Evolutionary conservation across 2,113 vertebrate genomes (phyloP).

Genomic region (Crotalus helleri): DNA sequence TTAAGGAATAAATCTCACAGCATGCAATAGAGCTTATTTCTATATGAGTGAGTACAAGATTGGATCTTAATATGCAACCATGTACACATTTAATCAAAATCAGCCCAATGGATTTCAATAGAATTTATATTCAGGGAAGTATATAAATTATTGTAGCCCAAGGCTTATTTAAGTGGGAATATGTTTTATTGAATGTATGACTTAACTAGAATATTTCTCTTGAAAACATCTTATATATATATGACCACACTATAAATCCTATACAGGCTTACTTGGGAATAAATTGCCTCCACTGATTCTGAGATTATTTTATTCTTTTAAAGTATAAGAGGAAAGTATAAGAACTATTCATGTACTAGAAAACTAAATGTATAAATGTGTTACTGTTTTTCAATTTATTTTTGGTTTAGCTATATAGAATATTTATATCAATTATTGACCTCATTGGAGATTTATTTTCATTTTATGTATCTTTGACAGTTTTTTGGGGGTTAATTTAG

Average conservation of each 20-base stretch:
- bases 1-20: not conserved
- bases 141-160: not conserved
- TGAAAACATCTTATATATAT: not conserved
- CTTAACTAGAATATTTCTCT: not conserved
- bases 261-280: not conserved
- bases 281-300: not conserved
- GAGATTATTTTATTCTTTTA: constrained; percentile 7
- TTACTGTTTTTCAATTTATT: constrained; percentile 8
- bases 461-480: not conserved
- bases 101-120: not conserved
- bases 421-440: not conserved
- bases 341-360: constrained; percentile 19
- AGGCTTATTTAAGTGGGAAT: not conserved
- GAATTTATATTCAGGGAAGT: not conserved
- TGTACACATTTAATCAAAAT: not conserved
- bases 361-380: constrained; percentile 31
- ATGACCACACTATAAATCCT: not conserved
- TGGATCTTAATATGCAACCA: not conserved
- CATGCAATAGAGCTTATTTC: not conserved
- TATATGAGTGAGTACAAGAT: not conserved
- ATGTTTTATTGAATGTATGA: not conserved
- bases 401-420: not conserved
- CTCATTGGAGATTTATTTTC: not conserved
- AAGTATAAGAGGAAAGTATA: constrained; percentile 35
- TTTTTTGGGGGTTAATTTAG: not conserved